Evolutionary conservation across 1,140 invertebrate genomes (phyloP).

Genomic region (Drosophila willistoni): DNA sequence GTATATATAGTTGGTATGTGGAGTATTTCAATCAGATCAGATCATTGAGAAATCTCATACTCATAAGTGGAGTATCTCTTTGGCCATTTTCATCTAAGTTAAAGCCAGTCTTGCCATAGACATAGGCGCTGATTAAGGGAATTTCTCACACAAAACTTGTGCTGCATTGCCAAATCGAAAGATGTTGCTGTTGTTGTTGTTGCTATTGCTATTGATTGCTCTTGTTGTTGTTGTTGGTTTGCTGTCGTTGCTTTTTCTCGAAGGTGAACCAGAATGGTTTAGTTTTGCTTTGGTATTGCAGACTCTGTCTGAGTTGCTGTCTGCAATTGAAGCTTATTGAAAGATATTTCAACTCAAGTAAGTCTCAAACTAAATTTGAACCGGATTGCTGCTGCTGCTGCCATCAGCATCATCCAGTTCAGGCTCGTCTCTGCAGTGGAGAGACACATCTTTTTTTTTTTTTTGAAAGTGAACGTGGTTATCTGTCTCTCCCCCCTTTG

Average conservation of each 20-base stretch:
- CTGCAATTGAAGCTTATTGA: slow-evolving; percentile 21
- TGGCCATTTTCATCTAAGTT: slow-evolving; percentile 13
- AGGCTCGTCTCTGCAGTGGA: background rate
- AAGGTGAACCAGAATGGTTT: slow-evolving; percentile 34
- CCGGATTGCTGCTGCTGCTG: slow-evolving; percentile 10
- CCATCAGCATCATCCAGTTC: slow-evolving; percentile 2
- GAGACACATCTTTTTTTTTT: slow-evolving; percentile 10
- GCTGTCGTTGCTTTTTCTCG: slow-evolving; percentile 16
- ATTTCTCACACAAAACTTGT: slow-evolving; percentile 31
- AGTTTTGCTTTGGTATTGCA: background rate
- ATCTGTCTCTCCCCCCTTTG: background rate
- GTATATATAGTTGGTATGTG: background rate
- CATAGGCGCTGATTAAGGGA: slow-evolving; percentile 33
- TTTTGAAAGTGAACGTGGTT: slow-evolving; percentile 23
- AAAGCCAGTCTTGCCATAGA: slow-evolving; percentile 11
- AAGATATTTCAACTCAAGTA: slow-evolving; percentile 13
- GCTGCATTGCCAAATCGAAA: slow-evolving; percentile 15
- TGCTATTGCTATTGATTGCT: background rate
- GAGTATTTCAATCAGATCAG: slow-evolving; percentile 11
- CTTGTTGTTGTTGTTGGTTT: background rate
- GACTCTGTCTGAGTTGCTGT: slow-evolving; percentile 11
- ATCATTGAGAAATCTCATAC: slow-evolving; percentile 11
- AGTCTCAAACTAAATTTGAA: slow-evolving; percentile 7
- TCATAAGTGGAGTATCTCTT: slow-evolving; percentile 1
- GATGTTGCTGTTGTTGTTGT: background rate